Conservation (phyloP, 2,113 vertebrate species). For the Myotis davidii region DNA sequence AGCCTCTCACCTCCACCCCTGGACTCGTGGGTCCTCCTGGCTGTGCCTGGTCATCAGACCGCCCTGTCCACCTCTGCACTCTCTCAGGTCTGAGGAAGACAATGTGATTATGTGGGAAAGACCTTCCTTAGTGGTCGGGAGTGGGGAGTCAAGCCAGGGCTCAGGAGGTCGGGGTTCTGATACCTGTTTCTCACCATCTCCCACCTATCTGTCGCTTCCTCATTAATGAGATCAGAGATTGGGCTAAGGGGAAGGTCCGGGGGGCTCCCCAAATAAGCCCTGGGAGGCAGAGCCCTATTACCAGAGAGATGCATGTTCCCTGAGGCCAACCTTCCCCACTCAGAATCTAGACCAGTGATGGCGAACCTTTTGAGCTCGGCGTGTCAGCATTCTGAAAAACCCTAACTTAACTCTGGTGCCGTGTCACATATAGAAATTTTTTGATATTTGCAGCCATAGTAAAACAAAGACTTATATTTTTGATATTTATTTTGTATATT, state of each 20-base stretch:
- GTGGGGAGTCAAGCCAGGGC: too few species aligned
- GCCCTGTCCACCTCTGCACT: not conserved
- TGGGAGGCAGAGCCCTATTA: not conserved
- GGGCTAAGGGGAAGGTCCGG: not conserved
- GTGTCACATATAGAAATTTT: too few species aligned
- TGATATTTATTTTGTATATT: too few species aligned
- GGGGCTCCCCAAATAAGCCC: not conserved
- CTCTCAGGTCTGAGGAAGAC: not conserved
- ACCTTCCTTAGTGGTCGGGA: not conserved
- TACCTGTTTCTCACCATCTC: not conserved
- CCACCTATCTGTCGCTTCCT: not conserved
- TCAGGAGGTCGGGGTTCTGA: not conserved
- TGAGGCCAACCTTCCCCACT: not conserved
- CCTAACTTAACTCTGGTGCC: too few species aligned
- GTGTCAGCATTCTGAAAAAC: too few species aligned
- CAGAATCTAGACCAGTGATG: not conserved
- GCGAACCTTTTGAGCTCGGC: too few species aligned
- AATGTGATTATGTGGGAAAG: rapidly evolving
- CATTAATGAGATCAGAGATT: not conserved
- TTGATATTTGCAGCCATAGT: too few species aligned
- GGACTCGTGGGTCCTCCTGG: not conserved
- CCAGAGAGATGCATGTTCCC: not conserved
- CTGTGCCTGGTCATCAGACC: not conserved
- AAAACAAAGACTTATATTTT: too few species aligned
- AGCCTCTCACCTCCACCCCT: not conserved